phyloP scores from a whole-genome alignment of 1,140 invertebrate species.

The Drosophila parabipectinata region DNA sequence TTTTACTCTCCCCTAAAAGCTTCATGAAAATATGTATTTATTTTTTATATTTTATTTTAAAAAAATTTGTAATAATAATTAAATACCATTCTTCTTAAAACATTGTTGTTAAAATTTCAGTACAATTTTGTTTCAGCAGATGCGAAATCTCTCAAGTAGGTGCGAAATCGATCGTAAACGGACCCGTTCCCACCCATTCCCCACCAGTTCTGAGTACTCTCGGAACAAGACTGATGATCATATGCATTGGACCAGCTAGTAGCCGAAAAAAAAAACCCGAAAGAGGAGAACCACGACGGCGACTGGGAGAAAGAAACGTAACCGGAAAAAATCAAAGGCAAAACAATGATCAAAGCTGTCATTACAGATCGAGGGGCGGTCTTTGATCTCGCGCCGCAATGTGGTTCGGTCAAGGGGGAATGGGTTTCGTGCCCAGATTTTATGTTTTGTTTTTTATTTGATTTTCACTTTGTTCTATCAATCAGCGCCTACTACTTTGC shows the following conservation, averaged over 20 bases:
- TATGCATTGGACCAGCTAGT: slow-evolving; percentile 26
- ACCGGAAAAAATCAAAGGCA: slow-evolving; percentile 82
- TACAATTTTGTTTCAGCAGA: slow-evolving; percentile 23
- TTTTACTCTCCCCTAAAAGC: too few relatives aligned
- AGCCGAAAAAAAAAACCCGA: not conserved
- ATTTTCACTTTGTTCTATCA: slow-evolving; percentile 83
- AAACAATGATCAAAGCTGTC: slow-evolving; percentile 83
- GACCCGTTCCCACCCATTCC: slow-evolving; percentile 17
- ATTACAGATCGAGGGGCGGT: slow-evolving; percentile 80
- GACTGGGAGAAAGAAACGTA: slow-evolving; percentile 41
- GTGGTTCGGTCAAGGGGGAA: slow-evolving; percentile 29
- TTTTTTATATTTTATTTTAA: not conserved
- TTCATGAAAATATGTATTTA: too few relatives aligned
- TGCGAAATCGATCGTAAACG: slow-evolving; percentile 71
- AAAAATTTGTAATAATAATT: not conserved
- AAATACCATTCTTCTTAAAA: not conserved
- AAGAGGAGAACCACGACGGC: slow-evolving; percentile 11
- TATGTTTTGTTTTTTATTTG: slow-evolving; percentile 82
- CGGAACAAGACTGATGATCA: slow-evolving; percentile 33
- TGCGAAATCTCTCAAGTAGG: slow-evolving; percentile 65
- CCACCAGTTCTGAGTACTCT: slow-evolving; percentile 37
- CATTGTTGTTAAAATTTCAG: slow-evolving; percentile 25
- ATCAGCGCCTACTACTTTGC: slow-evolving; percentile 78
- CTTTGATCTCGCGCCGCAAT: slow-evolving; percentile 79
- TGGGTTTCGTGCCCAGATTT: slow-evolving; percentile 54